Evolutionary conservation across 2,113 vertebrate genomes (phyloP).

Genomic region (Stomatorhinus ivindoensis): DNA sequence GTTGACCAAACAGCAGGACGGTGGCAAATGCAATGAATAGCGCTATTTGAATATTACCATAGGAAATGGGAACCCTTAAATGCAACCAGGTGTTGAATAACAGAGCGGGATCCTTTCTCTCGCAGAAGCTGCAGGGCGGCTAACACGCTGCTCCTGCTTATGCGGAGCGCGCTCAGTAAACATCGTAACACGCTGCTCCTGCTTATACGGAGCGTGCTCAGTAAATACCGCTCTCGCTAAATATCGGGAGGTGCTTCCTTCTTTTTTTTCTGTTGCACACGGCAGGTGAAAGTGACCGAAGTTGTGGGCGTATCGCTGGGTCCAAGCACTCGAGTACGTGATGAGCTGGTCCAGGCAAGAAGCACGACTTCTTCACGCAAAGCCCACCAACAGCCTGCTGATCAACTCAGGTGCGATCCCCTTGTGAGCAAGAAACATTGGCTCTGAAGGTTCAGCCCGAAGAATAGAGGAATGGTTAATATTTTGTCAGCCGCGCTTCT

Average conservation of each 20-base stretch:
- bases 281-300: neutral
- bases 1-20: neutral
- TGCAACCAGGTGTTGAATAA: neutral
- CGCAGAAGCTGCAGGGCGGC: neutral
- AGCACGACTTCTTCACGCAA: neutral
- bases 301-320: neutral
- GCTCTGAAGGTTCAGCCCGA: slow-evolving; percentile 37
- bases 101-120: neutral
- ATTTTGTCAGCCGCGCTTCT: slow-evolving; percentile 21
- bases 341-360: neutral
- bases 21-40: slow-evolving; percentile 12
- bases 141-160: neutral
- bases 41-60: neutral
- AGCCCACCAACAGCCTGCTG: neutral
- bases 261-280: neutral
- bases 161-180: neutral
- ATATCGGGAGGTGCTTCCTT: neutral
- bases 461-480: slow-evolving; percentile 30
- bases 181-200: neutral
- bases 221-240: too few relatives aligned
- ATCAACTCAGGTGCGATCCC: slow-evolving; percentile 46
- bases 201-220: neutral
- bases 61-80: neutral
- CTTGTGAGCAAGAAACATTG: slow-evolving; percentile 32
- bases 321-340: neutral